Percentiles rank a stretch among this genome's conserved stretches.
These are phyloP conservation scores for Brachionus sp. DNA, from an alignment of 1,140 invertebrate genomes.

Conservation along the genomic window DNA sequence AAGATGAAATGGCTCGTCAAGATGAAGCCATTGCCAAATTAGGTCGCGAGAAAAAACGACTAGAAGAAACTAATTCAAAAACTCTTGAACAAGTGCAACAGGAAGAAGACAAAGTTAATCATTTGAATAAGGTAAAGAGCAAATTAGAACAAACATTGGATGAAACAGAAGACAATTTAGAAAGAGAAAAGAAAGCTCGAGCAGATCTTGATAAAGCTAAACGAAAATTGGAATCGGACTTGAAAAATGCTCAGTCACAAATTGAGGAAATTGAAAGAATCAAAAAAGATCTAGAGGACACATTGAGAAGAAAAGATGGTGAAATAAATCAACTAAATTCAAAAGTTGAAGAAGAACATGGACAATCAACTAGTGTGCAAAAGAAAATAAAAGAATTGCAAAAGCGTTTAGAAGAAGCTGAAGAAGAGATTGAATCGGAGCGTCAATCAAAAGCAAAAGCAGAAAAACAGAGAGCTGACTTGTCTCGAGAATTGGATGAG, in stretches of 20 bases:
- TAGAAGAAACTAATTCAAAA: constrained; percentile 91
- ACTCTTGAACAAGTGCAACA: constrained; percentile 90
- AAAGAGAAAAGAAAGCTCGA: constrained; percentile 95
- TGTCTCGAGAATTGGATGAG: constrained; percentile 93
- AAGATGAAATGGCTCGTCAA: constrained; percentile 90
- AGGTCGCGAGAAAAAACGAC: constrained; percentile 97
- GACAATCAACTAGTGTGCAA: constrained; percentile 85
- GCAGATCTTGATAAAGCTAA: constrained; percentile 95
- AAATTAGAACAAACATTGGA: constrained; percentile 96
- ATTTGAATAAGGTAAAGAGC: constrained; percentile 96
- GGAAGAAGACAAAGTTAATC: constrained; percentile 98
- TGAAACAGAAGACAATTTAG: constrained; percentile 91
- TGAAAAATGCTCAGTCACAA: constrained; percentile 96
- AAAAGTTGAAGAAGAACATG: constrained; percentile 97
- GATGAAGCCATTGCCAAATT: constrained; percentile 98
- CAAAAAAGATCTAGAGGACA: constrained; percentile 95
- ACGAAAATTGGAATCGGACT: constrained; percentile 86
- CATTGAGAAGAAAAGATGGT: constrained; percentile 75
- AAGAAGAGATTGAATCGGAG: constrained; percentile 95
- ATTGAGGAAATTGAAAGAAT: constrained; percentile 93
- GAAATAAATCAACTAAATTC: constrained; percentile 87
- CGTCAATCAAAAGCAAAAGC: constrained; percentile 77
- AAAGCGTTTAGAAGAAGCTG: constrained; percentile 83
- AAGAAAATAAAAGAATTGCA: constrained; percentile 95
- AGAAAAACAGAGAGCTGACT: constrained; percentile 92